These are phyloP conservation scores for Acrocyrtus sp. DNA, from an alignment of 2,888 invertebrate genomes.

Conservation along the genomic window DNA sequence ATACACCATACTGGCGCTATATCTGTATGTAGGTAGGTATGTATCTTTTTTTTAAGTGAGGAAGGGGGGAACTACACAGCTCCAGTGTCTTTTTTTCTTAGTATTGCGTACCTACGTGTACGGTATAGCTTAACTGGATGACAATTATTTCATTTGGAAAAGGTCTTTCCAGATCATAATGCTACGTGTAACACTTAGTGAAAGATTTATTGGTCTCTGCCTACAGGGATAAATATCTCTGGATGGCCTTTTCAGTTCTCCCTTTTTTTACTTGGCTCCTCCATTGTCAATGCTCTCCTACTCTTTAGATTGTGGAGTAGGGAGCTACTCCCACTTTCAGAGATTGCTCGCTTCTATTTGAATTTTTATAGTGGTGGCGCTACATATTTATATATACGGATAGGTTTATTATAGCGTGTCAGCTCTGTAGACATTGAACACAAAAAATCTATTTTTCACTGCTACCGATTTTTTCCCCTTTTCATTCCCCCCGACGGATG, in stretches of 20 bases:
- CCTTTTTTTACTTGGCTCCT: slow-evolving; percentile 2
- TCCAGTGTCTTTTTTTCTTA: no score
- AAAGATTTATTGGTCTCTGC: slow-evolving; percentile 50
- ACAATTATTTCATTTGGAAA: slow-evolving; percentile 49
- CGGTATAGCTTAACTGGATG: slow-evolving; percentile 38
- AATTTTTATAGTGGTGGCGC: neutral
- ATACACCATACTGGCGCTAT: no score
- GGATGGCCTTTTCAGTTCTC: slow-evolving; percentile 30
- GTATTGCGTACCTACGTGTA: no score
- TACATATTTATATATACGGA: no score
- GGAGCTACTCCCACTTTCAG: no score
- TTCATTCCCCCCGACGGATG: neutral
- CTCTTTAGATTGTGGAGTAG: no score
- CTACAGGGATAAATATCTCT: slow-evolving; percentile 38
- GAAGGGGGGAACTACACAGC: no score
- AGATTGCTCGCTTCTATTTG: no score
- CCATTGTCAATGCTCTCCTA: slow-evolving; percentile 12
- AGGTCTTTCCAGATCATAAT: slow-evolving; percentile 39
- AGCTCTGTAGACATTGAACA: no score
- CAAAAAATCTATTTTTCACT: slow-evolving; percentile 10
- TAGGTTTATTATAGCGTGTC: no score
- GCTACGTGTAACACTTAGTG: slow-evolving; percentile 44
- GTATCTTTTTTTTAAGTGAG: no score
- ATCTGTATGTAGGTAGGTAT: no score
- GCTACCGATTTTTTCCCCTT: neutral